A percentile compares a stretch with the other conserved stretches of the same genome.
These are phyloP conservation scores for Xanthorhoe spadicearia DNA, from an alignment of 2,888 invertebrate genomes.

Conservation along the genomic window DNA sequence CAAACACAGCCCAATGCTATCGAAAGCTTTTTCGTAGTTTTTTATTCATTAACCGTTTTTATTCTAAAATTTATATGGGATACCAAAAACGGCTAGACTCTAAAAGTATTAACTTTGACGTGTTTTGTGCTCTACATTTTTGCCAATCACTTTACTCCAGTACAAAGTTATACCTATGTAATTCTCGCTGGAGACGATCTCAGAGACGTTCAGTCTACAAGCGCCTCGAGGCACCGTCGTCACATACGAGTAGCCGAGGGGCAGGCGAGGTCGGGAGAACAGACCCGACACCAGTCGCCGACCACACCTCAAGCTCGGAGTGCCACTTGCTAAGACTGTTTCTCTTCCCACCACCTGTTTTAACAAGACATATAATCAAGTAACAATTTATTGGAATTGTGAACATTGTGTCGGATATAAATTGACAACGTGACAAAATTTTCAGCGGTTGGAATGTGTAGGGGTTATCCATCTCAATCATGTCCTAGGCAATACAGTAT, in stretches of 20 bases:
- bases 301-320: constrained; percentile 78
- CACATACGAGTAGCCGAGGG: constrained; percentile 93
- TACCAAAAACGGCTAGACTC: too few species aligned
- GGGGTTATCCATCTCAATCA: too few species aligned
- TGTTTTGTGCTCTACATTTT: too few species aligned
- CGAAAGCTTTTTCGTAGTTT: too few species aligned
- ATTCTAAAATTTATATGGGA: too few species aligned
- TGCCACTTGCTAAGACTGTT: constrained; percentile 89
- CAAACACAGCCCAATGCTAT: too few species aligned
- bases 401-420: not conserved
- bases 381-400: too few species aligned
- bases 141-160: not conserved
- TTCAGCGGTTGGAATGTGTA: too few species aligned
- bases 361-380: not conserved
- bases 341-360: constrained; percentile 93
- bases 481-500: too few species aligned
- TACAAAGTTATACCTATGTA: constrained; percentile 88
- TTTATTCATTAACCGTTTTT: too few species aligned
- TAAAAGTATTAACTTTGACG: too few species aligned
- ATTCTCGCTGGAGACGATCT: constrained; percentile 92
- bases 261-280: constrained; percentile 92
- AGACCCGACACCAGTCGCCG: constrained; percentile 92
- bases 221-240: constrained; percentile 94
- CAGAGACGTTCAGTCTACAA: constrained; percentile 94
- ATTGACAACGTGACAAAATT: too few species aligned